Base-by-base conservation (phyloP, 1,140 invertebrate genomes). In the Cyrtorhinus lividipennis region DNA sequence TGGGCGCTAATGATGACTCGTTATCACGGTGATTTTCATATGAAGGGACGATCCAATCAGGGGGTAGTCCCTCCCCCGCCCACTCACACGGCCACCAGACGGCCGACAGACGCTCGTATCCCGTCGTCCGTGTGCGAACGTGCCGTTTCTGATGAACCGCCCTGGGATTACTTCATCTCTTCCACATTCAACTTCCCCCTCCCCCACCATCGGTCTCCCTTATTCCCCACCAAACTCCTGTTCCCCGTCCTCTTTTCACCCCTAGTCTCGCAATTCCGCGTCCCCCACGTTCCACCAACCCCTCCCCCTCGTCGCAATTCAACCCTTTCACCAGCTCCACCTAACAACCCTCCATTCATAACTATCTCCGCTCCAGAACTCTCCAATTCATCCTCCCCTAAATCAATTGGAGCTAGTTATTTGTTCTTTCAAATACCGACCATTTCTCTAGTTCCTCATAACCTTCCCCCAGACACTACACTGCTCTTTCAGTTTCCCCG, bases 61-160 rank as follows among this genome's bases (percentile, higher is more conserved):
- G 48, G 48, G 48, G 48, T 20, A n/a, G 38, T 44, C n/a, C 8
- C 38, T 44, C 38, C n/a, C n/a, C 38, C n/a, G 8, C 18, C 20
- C 48, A 15, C 48, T 10, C 48, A 53, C 48, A 53, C 48, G 48
- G 10, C 5, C 8, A 22, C 8, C 5, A 53, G 10, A 15, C 48
- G 10, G 48, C 20, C 8, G 48, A 12, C 48, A 53, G 48, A 12
- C 12, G 20, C 20, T 23, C 12, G 24, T n/a, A 8, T 15, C 30
- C 24, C 12, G 18, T 12, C 23, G 63, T 60, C 27, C 23, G 26
- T 59, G 46, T 48, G 62, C 22, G 59, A 10, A 26, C 44, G 44
- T 23, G 59, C 26, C 59, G 24, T 27, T 23, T 18, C 72, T 71
- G 68, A 70, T 71, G 70, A 67, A 66, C 60, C 60, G 26, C 38